These are phyloP conservation scores for Sprattus sprattus DNA, from an alignment of 2,113 vertebrate genomes.

Conservation along the genomic window DNA sequence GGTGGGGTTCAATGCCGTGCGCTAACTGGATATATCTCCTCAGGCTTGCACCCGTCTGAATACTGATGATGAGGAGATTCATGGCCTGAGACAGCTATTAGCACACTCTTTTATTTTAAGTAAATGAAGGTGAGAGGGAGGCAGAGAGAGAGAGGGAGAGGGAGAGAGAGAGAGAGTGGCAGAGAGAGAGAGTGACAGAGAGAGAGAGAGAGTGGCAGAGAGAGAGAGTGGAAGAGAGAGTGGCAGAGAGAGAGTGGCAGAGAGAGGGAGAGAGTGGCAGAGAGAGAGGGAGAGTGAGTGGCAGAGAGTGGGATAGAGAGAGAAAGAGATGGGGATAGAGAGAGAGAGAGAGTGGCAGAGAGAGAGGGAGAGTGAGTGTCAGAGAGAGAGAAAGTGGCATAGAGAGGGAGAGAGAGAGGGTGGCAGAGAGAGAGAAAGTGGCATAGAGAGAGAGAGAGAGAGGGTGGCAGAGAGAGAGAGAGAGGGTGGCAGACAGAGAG, in stretches of 20 bases:
- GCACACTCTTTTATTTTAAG: slow-evolving; percentile 15
- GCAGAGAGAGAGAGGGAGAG: not conserved
- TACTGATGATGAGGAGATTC: slow-evolving; percentile 42
- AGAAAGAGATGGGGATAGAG: too few relatives aligned
- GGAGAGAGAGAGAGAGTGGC: not conserved
- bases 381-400: not conserved
- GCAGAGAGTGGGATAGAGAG: too few relatives aligned
- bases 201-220: slow-evolving; percentile 2
- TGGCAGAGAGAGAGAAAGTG: not conserved
- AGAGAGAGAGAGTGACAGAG: not conserved
- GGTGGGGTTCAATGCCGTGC: slow-evolving; percentile 29
- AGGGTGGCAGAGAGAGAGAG: not conserved
- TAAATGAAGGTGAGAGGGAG: not conserved
- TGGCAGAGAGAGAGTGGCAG: too few relatives aligned
- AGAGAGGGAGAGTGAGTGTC: not conserved
- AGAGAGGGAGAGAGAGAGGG: not conserved
- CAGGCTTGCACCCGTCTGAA: slow-evolving; percentile 35
- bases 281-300: not conserved
- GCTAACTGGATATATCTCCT: slow-evolving; percentile 49
- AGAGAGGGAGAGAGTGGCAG: too few relatives aligned
- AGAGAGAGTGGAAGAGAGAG: not conserved
- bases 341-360: not conserved
- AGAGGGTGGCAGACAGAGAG: not conserved
- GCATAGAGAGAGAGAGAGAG: not conserved
- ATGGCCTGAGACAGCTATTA: slow-evolving; percentile 25